Conservation (phyloP, 2,797 vertebrate genomes). For the Xenentodon cancila region DNA sequence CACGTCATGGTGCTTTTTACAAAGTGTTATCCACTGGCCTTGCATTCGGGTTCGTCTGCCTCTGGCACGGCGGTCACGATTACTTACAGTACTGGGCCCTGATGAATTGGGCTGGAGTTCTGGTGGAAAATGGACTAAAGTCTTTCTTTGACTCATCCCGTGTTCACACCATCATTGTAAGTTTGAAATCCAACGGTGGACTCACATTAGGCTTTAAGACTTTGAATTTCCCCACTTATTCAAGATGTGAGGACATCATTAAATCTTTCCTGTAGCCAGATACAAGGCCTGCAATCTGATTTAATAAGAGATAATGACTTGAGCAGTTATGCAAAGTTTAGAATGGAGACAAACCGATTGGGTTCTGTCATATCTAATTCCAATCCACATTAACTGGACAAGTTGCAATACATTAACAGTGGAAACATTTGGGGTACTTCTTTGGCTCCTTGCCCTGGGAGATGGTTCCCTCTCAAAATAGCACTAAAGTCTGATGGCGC, state of each 20-base stretch:
- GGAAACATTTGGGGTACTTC: conserved; percentile 2
- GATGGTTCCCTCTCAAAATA: conserved; percentile 34
- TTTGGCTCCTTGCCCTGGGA: conserved; percentile 26
- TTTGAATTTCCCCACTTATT: conserved; percentile 15
- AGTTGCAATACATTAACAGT: conserved; percentile 17
- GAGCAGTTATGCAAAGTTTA: conserved; percentile 20
- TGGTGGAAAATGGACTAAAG: conserved; percentile 83
- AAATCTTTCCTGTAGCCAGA: conserved; percentile 27
- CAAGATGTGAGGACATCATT: conserved; percentile 24
- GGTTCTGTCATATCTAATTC: conserved; percentile 39
- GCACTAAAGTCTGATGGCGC: conserved; percentile 21
- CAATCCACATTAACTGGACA: conserved; percentile 27
- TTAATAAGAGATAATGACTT: conserved; percentile 30
- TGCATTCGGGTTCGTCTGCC: conserved; percentile 92
- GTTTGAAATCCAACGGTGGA: conserved; percentile 57
- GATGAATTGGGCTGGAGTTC: conserved; percentile 93
- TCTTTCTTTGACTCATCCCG: conserved; percentile 77
- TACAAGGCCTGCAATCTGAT: conserved; percentile 30
- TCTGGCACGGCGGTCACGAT: conserved; percentile 94
- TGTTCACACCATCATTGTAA: conserved; percentile 84
- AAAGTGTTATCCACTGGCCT: conserved; percentile 88
- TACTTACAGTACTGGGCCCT: conserved; percentile 93
- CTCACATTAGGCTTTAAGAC: background rate
- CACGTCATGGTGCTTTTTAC: conserved; percentile 80
- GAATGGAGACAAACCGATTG: conserved; percentile 26